A percentile compares a stretch with the other conserved stretches of the same genome.
Conservation (phyloP, 1,140 invertebrate species). For the Onthophagus taurus region DNA sequence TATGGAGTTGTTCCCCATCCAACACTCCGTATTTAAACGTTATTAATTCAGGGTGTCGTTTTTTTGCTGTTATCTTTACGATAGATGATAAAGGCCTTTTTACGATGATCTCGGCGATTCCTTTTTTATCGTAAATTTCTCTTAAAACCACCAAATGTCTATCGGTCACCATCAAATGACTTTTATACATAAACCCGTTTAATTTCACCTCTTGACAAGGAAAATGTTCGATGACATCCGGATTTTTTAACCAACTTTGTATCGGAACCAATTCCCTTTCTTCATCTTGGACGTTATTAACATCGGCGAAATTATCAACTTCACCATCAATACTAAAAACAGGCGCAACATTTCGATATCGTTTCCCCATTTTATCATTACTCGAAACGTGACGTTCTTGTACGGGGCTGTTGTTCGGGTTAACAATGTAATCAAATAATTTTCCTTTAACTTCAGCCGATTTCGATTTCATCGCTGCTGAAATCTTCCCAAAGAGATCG, state of each 20-base stretch:
- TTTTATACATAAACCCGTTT: slow-evolving; percentile 77
- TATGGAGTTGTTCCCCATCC: slow-evolving; percentile 59
- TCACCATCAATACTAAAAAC: slow-evolving; percentile 95
- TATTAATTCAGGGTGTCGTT: slow-evolving; percentile 86
- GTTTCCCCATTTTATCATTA: slow-evolving; percentile 72
- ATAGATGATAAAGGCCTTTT: slow-evolving; percentile 78
- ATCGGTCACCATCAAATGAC: slow-evolving; percentile 80
- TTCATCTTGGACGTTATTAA: slow-evolving; percentile 41
- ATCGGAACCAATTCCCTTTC: slow-evolving; percentile 61
- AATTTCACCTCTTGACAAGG: slow-evolving; percentile 85
- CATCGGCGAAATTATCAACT: slow-evolving; percentile 53
- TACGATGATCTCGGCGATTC: slow-evolving; percentile 74
- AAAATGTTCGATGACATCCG: slow-evolving; percentile 76
- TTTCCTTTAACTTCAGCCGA: slow-evolving; percentile 87
- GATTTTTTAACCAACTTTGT: slow-evolving; percentile 70
- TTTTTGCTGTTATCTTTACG: slow-evolving; percentile 93
- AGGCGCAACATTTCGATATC: slow-evolving; percentile 80
- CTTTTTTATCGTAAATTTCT: slow-evolving; percentile 63
- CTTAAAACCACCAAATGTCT: slow-evolving; percentile 81
- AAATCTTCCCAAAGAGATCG: slow-evolving; percentile 68
- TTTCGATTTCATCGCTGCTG: slow-evolving; percentile 77
- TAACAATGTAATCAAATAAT: slow-evolving; percentile 88
- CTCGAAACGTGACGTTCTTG: slow-evolving; percentile 70
- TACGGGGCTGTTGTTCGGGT: slow-evolving; percentile 43
- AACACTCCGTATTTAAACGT: slow-evolving; percentile 88